Evolutionary conservation across 2,113 vertebrate genomes (phyloP).

Genomic region (Forbesichthys papilliferus): DNA sequence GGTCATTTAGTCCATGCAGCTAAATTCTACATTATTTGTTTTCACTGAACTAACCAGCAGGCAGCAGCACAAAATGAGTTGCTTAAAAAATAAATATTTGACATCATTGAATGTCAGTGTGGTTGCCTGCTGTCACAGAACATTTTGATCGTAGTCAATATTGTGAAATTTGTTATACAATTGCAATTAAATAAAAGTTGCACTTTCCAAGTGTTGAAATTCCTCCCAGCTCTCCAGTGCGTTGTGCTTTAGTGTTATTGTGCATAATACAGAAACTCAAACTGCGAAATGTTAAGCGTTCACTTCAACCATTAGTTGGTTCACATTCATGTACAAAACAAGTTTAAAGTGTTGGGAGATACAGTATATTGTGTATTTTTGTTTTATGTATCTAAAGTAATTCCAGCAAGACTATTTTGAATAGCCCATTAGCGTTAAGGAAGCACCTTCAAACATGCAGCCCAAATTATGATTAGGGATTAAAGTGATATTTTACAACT

Average conservation of each 20-base stretch:
- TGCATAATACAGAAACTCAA: background rate
- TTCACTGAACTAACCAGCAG: conserved; percentile 12
- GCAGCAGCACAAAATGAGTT: conserved; percentile 9
- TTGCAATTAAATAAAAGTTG: conserved; percentile 60
- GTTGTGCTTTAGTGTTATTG: background rate
- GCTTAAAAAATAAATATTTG: conserved; percentile 7
- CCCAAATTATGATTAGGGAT: too few species aligned
- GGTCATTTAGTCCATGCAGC: conserved; percentile 8
- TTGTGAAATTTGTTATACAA: conserved; percentile 39
- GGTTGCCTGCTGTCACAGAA: conserved; percentile 1
- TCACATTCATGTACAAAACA: too few species aligned
- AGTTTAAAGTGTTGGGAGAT: too few species aligned
- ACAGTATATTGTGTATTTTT: too few species aligned
- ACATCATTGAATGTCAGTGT: conserved; percentile 10
- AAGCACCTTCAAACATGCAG: too few species aligned
- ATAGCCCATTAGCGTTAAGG: too few species aligned
- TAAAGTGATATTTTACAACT: too few species aligned
- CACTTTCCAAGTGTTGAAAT: conserved; percentile 67
- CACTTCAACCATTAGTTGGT: too few species aligned
- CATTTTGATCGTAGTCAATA: conserved; percentile 34
- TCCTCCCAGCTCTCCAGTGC: conserved; percentile 6
- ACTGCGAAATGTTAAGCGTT: too few species aligned
- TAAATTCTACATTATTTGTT: background rate
- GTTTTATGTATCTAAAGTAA: too few species aligned
- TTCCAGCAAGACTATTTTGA: too few species aligned